phyloP scores from a whole-genome alignment of 2,797 vertebrate genomes.

The Diplodus sargus region DNA sequence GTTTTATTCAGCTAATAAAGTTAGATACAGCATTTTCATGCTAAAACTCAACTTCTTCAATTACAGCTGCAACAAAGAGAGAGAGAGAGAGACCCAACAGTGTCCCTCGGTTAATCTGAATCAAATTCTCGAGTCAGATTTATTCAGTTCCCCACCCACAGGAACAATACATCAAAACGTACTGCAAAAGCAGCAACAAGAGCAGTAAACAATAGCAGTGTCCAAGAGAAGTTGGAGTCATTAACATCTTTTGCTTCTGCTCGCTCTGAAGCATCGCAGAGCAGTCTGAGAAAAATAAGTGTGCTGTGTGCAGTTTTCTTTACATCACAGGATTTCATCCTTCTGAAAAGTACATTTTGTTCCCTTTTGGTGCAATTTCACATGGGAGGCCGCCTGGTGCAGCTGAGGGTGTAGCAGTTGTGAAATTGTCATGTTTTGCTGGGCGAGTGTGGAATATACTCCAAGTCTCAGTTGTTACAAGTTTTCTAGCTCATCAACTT shows the following conservation, averaged over 20 bases:
- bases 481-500: conserved; percentile 24
- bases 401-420: neutral
- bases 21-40: neutral
- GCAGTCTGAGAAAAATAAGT: conserved; percentile 35
- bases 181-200: conserved; percentile 15
- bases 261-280: conserved; percentile 36
- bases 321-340: conserved; percentile 38
- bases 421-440: conserved; percentile 5
- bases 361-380: conserved; percentile 22
- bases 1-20: neutral
- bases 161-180: conserved; percentile 31
- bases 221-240: conserved; percentile 48
- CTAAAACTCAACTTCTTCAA: neutral
- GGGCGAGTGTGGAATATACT: conserved; percentile 18
- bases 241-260: conserved; percentile 47
- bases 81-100: neutral
- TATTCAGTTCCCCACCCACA: conserved; percentile 22
- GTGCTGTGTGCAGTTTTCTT: conserved; percentile 48
- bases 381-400: neutral
- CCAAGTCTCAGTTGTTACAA: conserved; percentile 5
- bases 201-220: conserved; percentile 29
- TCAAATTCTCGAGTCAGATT: conserved; percentile 10
- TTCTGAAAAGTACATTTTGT: conserved; percentile 38
- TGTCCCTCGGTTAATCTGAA: neutral
- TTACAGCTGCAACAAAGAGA: neutral